Evolutionary conservation across 2,888 invertebrate genomes (phyloP).

Genomic region (Arrhopalites spinosus): DNA sequence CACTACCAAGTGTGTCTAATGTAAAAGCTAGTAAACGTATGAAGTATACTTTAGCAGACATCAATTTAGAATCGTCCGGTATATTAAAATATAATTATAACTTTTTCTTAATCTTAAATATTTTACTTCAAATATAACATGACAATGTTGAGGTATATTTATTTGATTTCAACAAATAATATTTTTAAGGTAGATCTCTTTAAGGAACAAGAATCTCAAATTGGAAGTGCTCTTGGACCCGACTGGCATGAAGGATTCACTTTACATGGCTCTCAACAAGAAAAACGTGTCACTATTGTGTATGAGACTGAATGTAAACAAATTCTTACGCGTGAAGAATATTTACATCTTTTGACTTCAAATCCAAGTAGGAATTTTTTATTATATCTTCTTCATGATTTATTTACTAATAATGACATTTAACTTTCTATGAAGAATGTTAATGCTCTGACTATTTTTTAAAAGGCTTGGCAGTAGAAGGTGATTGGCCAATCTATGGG

Average conservation of each 20-base stretch:
- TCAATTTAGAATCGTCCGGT: neutral
- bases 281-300: constrained; percentile 62
- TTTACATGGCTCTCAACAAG: constrained; percentile 63
- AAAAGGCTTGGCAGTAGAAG: constrained; percentile 53
- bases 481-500: constrained; percentile 71
- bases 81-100: neutral
- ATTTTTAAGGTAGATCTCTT: neutral
- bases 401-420: too few relatives aligned
- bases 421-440: too few relatives aligned
- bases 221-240: constrained; percentile 91
- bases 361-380: neutral
- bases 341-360: neutral
- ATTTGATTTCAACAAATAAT: neutral
- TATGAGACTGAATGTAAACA: constrained; percentile 60
- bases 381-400: neutral
- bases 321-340: constrained; percentile 1
- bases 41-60: constrained; percentile 38
- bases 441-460: neutral
- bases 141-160: neutral
- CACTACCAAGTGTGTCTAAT: neutral
- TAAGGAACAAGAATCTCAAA: neutral
- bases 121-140: neutral
- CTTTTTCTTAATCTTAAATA: neutral
- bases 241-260: constrained; percentile 85
- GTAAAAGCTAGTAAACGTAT: constrained; percentile 28